These are phyloP conservation scores for Pelobates fuscus DNA, from an alignment of 2,113 vertebrate genomes.

Conservation along the genomic window DNA sequence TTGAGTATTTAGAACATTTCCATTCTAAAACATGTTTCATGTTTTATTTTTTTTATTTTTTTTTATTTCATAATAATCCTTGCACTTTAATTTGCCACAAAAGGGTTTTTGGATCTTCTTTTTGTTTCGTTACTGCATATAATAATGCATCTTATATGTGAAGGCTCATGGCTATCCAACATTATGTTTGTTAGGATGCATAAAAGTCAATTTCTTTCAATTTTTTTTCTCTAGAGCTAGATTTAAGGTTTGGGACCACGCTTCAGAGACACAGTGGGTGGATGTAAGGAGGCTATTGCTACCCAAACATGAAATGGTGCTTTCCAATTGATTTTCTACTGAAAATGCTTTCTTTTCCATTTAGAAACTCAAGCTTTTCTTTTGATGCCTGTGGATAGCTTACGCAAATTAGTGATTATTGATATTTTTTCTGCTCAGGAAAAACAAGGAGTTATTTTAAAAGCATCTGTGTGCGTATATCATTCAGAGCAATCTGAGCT, in stretches of 20 bases:
- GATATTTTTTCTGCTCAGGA: conserved; percentile 43
- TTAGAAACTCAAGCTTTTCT: conserved; percentile 40
- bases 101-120: too few relatives aligned
- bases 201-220: conserved; percentile 23
- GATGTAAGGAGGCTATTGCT: conserved; percentile 28
- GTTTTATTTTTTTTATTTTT: not conserved
- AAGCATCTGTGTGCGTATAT: conserved; percentile 44
- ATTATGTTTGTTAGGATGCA: conserved; percentile 6
- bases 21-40: not conserved
- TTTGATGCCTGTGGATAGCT: conserved; percentile 49
- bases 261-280: conserved; percentile 38
- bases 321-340: conserved; percentile 48
- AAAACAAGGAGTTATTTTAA: conserved; percentile 51
- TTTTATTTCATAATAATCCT: not conserved
- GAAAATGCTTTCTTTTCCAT: conserved; percentile 51
- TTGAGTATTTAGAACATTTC: not conserved
- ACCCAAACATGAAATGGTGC: conserved; percentile 48
- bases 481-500: conserved; percentile 27
- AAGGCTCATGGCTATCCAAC: conserved; percentile 1
- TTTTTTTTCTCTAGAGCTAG: conserved; percentile 9
- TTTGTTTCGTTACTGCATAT: not conserved
- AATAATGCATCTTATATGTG: not conserved
- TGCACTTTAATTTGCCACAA: too few relatives aligned
- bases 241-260: conserved; percentile 21
- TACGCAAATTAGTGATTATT: conserved; percentile 48